Base-by-base conservation (phyloP, 1,140 invertebrate genomes). In the Aporrectodea caliginosa region DNA sequence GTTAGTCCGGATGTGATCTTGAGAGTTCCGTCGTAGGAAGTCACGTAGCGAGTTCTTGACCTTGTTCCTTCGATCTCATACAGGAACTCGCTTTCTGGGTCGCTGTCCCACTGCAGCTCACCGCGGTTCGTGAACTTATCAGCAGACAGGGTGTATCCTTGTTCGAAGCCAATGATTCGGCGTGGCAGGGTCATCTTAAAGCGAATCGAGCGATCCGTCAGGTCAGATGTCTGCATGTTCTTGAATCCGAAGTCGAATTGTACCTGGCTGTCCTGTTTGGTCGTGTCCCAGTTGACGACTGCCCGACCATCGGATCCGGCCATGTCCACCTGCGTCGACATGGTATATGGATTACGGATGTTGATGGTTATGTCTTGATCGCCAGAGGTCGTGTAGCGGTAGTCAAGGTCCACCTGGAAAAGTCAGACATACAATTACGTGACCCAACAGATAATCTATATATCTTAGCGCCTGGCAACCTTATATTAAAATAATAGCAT, bases 211-310 rank as follows among this genome's bases (percentile, higher is more conserved):
- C 75, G 68, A 33, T 80, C 79, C 58, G 34, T 29, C 32, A 73
- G 2, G 2, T 33, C 33, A 16, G 29, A 30, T 2, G 14, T 76
- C 70, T 75, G n/a, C 30, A 27, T 35, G 31, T 82, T 79, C 76
- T 82, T 78, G 1, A 80, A 16, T 68, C 32, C 35, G 58, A 82
- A 73, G 30, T 79, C 80, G 16, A 82, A 78, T 0, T 29, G 32
- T 16, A 75, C 79, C 80, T 81, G n/a, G 33, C 73, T 74, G 31
- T 74, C 73, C n/a, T n/a, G 73, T 31, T 31, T 77, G 75, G 6
- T 29, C 14, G 16, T 78, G 31, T 80, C 70, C 79, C 79, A 80
- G 75, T 80, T 82, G 78, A 86, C 86, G 16, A 82, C 82, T 12
- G 84, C 85, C 30, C 80, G 83, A 27, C 84, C 70, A 16, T 73